Evolutionary conservation across 2,888 invertebrate genomes (phyloP), one percentile per base, ranked within the genome.

Genomic region (Camponotus fellah): DNA sequence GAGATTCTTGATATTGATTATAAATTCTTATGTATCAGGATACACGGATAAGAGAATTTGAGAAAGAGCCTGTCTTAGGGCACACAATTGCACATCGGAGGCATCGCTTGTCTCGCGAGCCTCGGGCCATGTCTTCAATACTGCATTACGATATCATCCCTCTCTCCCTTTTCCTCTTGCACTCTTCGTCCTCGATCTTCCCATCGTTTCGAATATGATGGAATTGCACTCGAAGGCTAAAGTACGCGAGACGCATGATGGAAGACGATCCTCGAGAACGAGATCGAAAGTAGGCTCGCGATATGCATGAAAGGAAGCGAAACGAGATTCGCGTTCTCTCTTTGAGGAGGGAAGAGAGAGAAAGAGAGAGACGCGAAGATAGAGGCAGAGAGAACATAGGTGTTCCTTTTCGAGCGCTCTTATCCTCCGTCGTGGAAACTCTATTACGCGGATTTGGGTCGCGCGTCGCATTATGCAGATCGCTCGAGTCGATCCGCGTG

Each of bases 71-170:
- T 53, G 26, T 76, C 17, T 49, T 21, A 21, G n/a, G 34, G 12
- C 80, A 84, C 89, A 86, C 87, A 90, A 89, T 89, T 88, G 89
- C 85, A 85, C 86, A 86, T 85, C 85, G 72, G 37, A 75, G 21
- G 17, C 49, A 66, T 68, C 86, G 87, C 86, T 89, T 88, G 88
- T 90, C 91, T 91, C 87, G 83, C 86, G 85, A 84, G 79, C 82
- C 84, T 85, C 90, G 83, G 88, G 91, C 89, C 91, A 88, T 88
- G 90, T 90, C 87, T 87, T 86, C 88, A 91, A 92, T 92, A 91
- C 91, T 89, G 90, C 92, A 93, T 92, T 92, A 92, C 90, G 91
- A 90, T 92, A 92, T 91, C 88, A 68, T 79, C 85, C 80, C 84
- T 26, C 62, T 69, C 66, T 71, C 77, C 72, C 81, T 80, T 68